Conservation (phyloP, 2,113 vertebrate genomes). For the Gorsachius goisagi region DNA sequence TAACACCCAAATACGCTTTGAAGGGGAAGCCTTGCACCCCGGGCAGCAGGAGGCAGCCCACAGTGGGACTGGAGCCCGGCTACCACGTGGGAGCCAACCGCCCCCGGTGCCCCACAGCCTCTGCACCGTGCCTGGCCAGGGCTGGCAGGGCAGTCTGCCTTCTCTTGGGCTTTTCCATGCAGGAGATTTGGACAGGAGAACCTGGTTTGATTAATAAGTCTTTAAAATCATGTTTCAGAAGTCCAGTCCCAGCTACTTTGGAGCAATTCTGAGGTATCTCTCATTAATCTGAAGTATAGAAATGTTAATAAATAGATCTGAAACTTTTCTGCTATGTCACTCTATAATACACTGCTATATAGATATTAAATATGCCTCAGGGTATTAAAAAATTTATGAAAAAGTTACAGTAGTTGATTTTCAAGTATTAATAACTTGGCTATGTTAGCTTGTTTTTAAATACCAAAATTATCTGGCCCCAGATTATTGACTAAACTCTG, state of each 20-base stretch:
- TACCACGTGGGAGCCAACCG: background rate
- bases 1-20: background rate
- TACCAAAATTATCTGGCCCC: slow-evolving; percentile 23
- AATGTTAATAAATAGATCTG: slow-evolving; percentile 61
- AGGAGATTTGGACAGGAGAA: background rate
- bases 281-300: slow-evolving; percentile 54
- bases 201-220: background rate
- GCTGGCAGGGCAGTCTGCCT: background rate
- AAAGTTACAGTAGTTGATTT: slow-evolving; percentile 54
- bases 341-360: slow-evolving; percentile 32
- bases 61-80: background rate
- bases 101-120: background rate
- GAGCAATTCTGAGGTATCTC: slow-evolving; percentile 73
- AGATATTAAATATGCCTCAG: slow-evolving; percentile 44
- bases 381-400: slow-evolving; percentile 51
- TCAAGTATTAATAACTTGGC: slow-evolving; percentile 54
- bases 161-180: background rate
- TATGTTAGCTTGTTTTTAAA: slow-evolving; percentile 39
- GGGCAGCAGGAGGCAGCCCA: background rate
- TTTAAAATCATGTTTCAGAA: slow-evolving; percentile 34
- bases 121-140: background rate
- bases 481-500: background rate
- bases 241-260: slow-evolving; percentile 55
- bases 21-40: background rate
- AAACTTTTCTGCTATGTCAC: slow-evolving; percentile 46